Base-by-base conservation (phyloP, 2,113 vertebrate genomes). In the Menidia beryllina region DNA sequence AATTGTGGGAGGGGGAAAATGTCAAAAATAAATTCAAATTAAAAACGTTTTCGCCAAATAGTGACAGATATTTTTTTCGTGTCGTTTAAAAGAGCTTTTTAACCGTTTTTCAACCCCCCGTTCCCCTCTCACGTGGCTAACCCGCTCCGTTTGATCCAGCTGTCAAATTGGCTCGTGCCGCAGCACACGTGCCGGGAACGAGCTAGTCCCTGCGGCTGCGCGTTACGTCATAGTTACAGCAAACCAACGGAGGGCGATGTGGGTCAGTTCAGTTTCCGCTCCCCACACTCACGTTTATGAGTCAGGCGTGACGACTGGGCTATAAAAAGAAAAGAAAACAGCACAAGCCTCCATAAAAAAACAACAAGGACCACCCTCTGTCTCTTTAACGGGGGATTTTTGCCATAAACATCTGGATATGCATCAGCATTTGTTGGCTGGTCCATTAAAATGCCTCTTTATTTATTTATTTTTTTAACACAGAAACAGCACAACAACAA, bases 221-320 rank as follows among this genome's bases (percentile, higher is more conserved):
- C 1, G 48, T 90, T 79, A 89, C 88, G 85, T 92, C 91, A 91
- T n/a, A 3, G 50, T 45, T 36, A 26, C 36, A 23, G 6, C 58
- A 5, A 57, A 24, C 25, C n/a, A n/a, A n/a, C n/a, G n/a, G n/a
- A n/a, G n/a, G n/a, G n/a, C n/a, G n/a, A n/a, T 84, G 17, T 78
- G 82, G 78, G 77, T 77, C 87, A 86, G 74, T 60, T 61, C 14
- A 2, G 71, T 51, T 60, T 47, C 4, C 39, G 49, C 17, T 19
- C 26, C 36, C 23, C 34, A 19, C 50, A 34, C 61, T 34, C 45
- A 39, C 24, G 48, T 50, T 19, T 21, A 72, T 5, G 69, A 71
- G 61, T 77, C 20, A 55, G 26, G 53, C 45, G 74, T 56, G 27
- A 60, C 34, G 64, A 30, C 50, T 55, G 12, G 14, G 12, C 75